Base-by-base conservation (phyloP, 2,113 vertebrate species). In the chimpanzee (Pan troglodytes) region DNA sequence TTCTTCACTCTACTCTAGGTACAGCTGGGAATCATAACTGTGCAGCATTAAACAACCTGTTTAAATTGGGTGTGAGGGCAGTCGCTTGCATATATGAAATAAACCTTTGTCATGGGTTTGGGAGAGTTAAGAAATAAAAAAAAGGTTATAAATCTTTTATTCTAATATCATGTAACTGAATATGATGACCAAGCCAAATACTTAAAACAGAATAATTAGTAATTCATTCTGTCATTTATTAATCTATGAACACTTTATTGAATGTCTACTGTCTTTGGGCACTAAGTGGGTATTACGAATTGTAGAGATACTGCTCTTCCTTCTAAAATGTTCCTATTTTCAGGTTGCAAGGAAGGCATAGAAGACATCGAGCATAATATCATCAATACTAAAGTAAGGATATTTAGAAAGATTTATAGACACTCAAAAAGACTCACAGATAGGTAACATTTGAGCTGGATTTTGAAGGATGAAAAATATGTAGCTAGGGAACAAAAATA, bases 371-470 rank as follows among this genome's bases (percentile, higher is more conserved):
- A 38, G 48, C 22, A 59, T n/a, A 55, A 48, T 70, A 68, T 76
- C 18, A 61, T 61, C n/a, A 90, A 45, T 45, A 20, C 25, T 70
- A 81, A 86, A 45, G 3, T 50, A 27, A 32, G 38, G 16, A 94
- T 18, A 84, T 57, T 95, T 88, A 22, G 16, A 43, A 94, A 94
- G 43, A 86, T 67, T 82, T 87, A 72, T 40, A 83, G 50, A 48
- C 72, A 79, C 27, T 70, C 76, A 52, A n/a, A 18, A 84, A 79
- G 32, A 23, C 72, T 94, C 45, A 50, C 10, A 57, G 70, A 59
- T 48, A 45, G 67, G 17, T 84, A 55, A 81, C 27, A 90, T 70
- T 61, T 95, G 48, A 94, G 82, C 40, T 90, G 67, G 23, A 76
- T 81, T 90, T 82, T 76, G 40, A 93, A 94, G 43, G 10, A 93